A percentile compares a stretch with the other conserved stretches of the same genome.
These are phyloP conservation scores for Drosophila macrospina DNA, from an alignment of 2,888 invertebrate species.

Conservation along the genomic window DNA sequence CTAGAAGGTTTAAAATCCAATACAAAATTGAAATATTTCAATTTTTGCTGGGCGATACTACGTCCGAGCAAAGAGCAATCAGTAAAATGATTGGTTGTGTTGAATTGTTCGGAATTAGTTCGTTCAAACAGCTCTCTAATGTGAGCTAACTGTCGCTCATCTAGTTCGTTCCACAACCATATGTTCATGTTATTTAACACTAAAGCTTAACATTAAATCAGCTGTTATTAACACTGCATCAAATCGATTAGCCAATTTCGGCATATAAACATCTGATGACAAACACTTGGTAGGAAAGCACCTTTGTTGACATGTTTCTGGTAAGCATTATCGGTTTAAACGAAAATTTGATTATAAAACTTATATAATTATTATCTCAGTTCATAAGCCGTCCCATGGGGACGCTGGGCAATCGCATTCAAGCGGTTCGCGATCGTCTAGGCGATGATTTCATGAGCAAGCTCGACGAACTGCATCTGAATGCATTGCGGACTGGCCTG, in stretches of 20 bases:
- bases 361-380: conserved; percentile 41
- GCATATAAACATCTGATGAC: conserved; percentile 24
- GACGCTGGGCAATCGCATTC: conserved; percentile 66
- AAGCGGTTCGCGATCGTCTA: conserved; percentile 72
- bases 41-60: conserved; percentile 75
- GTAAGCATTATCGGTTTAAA: conserved; percentile 26
- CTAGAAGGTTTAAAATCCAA: conserved; percentile 44
- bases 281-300: conserved; percentile 26
- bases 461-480: conserved; percentile 81
- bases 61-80: conserved; percentile 66
- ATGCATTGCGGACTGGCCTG: conserved; percentile 81
- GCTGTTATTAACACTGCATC: no score
- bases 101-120: background rate
- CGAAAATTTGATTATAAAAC: background rate
- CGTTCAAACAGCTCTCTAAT: background rate
- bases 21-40: conserved; percentile 30
- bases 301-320: conserved; percentile 60
- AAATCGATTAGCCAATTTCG: no score
- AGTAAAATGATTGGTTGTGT: conserved; percentile 28
- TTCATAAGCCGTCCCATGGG: conserved; percentile 82
- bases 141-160: background rate
- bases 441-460: conserved; percentile 76
- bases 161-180: no score
- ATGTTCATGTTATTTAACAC: background rate
- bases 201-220: background rate